Percentiles rank a stretch among this genome's conserved stretches.
phyloP scores from a whole-genome alignment of 1,140 invertebrate genomes.

The Forficula auricularia region DNA sequence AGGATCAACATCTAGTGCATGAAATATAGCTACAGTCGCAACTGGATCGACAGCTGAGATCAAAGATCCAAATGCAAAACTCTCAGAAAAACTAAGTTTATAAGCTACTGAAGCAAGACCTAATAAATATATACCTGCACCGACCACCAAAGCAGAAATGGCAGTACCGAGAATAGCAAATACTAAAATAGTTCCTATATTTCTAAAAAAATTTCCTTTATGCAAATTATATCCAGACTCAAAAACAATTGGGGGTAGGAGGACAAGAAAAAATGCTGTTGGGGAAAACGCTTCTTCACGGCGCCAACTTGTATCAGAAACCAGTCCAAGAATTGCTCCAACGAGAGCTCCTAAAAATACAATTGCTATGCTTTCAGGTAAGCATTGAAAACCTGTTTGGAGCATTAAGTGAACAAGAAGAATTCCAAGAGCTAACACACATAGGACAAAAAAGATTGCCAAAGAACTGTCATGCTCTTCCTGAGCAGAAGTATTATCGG shows the following conservation, averaged over 20 bases:
- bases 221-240: conserved; percentile 97
- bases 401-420: conserved; percentile 86
- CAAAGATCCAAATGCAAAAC: conserved; percentile 93
- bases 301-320: conserved; percentile 83
- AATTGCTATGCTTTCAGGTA: conserved; percentile 94
- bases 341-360: conserved; percentile 86
- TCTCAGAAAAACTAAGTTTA: conserved; percentile 81
- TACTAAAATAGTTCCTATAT: conserved; percentile 83
- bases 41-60: conserved; percentile 99
- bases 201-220: conserved; percentile 97
- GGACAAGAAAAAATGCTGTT: conserved; percentile 88
- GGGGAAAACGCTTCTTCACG: conserved; percentile 95
- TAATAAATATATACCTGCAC: conserved; percentile 84
- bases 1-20: conserved; percentile 87
- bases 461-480: conserved; percentile 91
- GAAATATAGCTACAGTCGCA: conserved; percentile 94
- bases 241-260: conserved; percentile 97
- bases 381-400: conserved; percentile 86
- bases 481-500: conserved; percentile 74
- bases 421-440: conserved; percentile 81
- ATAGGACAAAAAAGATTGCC: conserved; percentile 90
- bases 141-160: conserved; percentile 86
- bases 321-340: conserved; percentile 75
- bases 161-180: conserved; percentile 95
- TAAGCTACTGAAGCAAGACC: conserved; percentile 82